phyloP scores from a whole-genome alignment of 1,140 invertebrate genomes.

The Drosophila ambigua region DNA sequence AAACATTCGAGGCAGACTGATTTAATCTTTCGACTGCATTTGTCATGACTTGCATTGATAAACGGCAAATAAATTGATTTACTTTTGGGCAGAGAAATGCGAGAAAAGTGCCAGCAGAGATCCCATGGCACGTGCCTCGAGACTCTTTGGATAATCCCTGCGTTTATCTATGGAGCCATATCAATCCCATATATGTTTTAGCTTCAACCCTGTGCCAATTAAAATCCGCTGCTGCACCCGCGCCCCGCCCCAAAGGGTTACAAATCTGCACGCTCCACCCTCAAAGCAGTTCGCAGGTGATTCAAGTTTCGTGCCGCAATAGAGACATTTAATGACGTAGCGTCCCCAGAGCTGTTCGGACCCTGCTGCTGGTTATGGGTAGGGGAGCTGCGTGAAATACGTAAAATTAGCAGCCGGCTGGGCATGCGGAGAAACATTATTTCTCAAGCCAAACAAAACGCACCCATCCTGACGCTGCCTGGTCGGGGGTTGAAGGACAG shows the following conservation, averaged over 20 bases:
- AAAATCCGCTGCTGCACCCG: no score
- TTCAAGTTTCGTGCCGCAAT: slow-evolving; percentile 32
- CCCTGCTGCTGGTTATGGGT: no score
- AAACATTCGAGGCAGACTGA: slow-evolving; percentile 16
- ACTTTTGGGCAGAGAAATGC: not conserved
- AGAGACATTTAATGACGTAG: slow-evolving; percentile 63
- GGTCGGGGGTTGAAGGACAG: not conserved
- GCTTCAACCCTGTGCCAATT: no score
- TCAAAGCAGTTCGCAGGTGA: slow-evolving; percentile 1
- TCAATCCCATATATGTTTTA: no score
- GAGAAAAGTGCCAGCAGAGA: no score
- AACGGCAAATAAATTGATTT: not conserved
- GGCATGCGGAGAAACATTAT: slow-evolving; percentile 74
- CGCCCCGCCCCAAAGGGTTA: slow-evolving; percentile 2
- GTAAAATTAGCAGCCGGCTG: slow-evolving; percentile 74
- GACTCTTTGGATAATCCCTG: no score
- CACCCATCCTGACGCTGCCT: slow-evolving; percentile 40
- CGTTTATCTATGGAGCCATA: no score
- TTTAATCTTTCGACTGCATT: slow-evolving; percentile 18
- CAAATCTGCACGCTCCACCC: slow-evolving; percentile 9
- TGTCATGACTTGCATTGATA: slow-evolving; percentile 15
- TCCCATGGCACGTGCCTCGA: no score
- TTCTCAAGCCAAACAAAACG: slow-evolving; percentile 76
- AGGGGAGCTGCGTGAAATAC: slow-evolving; percentile 47
- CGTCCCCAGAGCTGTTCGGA: not conserved